phyloP scores from a whole-genome alignment of 2,113 vertebrate species.

The Petromus typicus region DNA sequence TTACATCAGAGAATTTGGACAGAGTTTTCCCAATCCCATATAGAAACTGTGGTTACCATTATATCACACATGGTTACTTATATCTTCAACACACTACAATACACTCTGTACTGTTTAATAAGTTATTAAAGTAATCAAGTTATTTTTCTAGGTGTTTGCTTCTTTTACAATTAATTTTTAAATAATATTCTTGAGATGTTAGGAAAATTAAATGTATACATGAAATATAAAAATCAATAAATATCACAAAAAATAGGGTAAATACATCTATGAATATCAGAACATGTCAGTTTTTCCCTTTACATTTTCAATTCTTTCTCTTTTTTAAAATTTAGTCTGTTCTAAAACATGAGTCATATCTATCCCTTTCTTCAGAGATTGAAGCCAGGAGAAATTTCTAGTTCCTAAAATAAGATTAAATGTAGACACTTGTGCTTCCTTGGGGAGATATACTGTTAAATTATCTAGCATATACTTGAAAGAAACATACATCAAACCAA shows the following conservation, averaged over 20 bases:
- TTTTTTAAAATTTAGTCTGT: neutral
- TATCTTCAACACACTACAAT: neutral
- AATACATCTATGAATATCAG: neutral
- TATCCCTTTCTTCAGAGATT: neutral
- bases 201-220: neutral
- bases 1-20: neutral
- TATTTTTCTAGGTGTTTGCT: neutral
- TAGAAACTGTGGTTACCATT: neutral
- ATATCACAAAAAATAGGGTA: neutral
- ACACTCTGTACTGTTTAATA: neutral
- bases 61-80: neutral
- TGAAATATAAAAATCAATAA: neutral
- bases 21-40: neutral
- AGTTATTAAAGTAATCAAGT: neutral
- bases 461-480: neutral
- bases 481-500: neutral
- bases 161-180: neutral
- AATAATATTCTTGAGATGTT: neutral
- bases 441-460: neutral
- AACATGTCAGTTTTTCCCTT: neutral
- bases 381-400: neutral
- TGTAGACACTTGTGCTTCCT: neutral
- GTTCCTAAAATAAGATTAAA: neutral
- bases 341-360: neutral
- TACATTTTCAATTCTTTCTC: neutral